These are phyloP conservation scores for Lasioglossum lativentre DNA, from an alignment of 2,888 invertebrate species.

Conservation along the genomic window DNA sequence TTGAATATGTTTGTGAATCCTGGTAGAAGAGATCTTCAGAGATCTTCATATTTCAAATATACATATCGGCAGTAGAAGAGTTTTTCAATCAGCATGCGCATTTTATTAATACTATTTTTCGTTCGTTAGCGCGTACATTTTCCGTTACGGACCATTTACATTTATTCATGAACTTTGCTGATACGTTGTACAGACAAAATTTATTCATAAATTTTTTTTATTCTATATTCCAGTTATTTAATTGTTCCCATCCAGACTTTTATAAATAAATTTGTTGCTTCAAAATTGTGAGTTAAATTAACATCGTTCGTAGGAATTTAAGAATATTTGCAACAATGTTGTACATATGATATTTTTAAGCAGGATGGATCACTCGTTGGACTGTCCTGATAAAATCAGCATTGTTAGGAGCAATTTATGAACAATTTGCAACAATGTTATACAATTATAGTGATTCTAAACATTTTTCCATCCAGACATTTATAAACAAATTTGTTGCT, in stretches of 20 bases:
- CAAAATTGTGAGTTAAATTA: no score
- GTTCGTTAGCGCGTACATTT: background rate
- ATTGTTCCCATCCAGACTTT: background rate
- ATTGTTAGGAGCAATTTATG: background rate
- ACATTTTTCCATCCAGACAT: no score
- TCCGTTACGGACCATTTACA: background rate
- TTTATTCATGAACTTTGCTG: background rate
- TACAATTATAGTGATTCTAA: background rate
- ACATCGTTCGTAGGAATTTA: no score
- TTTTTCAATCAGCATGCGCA: background rate
- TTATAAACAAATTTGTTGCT: no score
- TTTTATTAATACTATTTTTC: background rate
- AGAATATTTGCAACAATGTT: no score
- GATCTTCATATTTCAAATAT: background rate
- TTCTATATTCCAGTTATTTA: background rate
- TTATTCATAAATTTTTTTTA: background rate
- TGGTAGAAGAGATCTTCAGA: fast-evolving
- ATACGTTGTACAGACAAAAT: background rate
- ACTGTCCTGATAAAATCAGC: background rate
- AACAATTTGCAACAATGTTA: background rate
- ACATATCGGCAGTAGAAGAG: background rate
- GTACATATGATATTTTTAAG: no score
- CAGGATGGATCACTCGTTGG: no score
- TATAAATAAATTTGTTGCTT: background rate
- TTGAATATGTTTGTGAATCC: background rate